phyloP scores from a whole-genome alignment of 2,888 invertebrate genomes.

The Diaperis boleti region DNA sequence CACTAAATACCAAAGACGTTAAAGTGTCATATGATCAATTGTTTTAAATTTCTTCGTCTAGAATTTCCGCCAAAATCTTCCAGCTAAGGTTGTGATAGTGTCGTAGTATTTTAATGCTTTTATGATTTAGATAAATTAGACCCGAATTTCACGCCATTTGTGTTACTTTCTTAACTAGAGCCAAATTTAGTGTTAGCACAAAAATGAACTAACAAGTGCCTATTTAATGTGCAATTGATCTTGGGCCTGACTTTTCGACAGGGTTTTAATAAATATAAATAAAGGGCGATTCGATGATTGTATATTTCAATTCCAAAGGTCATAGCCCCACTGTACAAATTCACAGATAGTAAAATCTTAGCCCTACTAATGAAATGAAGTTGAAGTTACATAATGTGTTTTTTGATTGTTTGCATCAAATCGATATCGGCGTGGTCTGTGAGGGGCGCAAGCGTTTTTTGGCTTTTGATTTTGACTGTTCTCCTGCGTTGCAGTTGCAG shows the following conservation, averaged over 20 bases:
- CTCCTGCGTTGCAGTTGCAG: neutral
- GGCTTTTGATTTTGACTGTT: slow-evolving; percentile 5
- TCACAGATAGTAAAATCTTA: slow-evolving; percentile 55
- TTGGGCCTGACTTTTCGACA: slow-evolving; percentile 66
- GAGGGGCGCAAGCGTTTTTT: slow-evolving; percentile 45
- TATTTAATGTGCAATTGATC: slow-evolving; percentile 66
- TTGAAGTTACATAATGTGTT: slow-evolving; percentile 56
- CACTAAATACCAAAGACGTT: slow-evolving; percentile 65
- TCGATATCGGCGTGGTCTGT: slow-evolving; percentile 50
- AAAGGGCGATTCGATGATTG: slow-evolving; percentile 56
- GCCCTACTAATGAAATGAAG: slow-evolving; percentile 56
- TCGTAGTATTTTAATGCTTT: slow-evolving; percentile 56
- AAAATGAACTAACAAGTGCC: slow-evolving; percentile 61
- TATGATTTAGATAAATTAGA: slow-evolving; percentile 36
- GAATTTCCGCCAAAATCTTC: slow-evolving; percentile 65
- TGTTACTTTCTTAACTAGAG: slow-evolving; percentile 17
- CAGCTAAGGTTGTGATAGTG: slow-evolving; percentile 67
- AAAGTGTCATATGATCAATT: slow-evolving; percentile 61
- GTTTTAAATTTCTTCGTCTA: slow-evolving; percentile 50
- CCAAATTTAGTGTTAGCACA: slow-evolving; percentile 54
- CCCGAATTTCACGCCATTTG: slow-evolving; percentile 39
- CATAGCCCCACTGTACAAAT: slow-evolving; percentile 63
- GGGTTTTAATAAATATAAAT: slow-evolving; percentile 58
- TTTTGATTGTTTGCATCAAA: slow-evolving; percentile 58
- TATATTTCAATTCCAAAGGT: slow-evolving; percentile 53